A percentile compares a stretch with the other conserved stretches of the same genome.
phyloP scores from a whole-genome alignment of 2,113 vertebrate genomes.

The Proteles cristata region DNA sequence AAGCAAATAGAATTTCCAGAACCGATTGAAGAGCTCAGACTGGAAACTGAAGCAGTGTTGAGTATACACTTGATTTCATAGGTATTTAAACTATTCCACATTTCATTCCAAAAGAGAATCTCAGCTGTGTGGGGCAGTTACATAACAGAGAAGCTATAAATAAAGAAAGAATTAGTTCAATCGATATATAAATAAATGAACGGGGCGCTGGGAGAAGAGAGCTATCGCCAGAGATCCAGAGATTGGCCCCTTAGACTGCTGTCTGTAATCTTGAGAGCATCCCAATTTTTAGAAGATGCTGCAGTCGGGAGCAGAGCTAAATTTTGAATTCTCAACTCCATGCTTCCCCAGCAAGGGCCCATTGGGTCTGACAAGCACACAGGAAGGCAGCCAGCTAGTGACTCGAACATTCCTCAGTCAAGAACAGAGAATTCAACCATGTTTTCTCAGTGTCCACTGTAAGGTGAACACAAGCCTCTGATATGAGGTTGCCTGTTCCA shows the following conservation, averaged over 20 bases:
- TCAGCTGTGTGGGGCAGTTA: constrained; percentile 61
- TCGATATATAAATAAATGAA: constrained; percentile 69
- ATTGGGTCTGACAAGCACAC: not conserved
- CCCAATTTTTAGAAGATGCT: not conserved
- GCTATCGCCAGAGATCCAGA: not conserved
- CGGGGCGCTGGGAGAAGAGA: not conserved
- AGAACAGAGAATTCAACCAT: not conserved
- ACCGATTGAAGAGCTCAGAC: not conserved
- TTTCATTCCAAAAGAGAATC: constrained; percentile 58
- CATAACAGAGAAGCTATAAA: constrained; percentile 66
- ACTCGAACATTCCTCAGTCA: not conserved
- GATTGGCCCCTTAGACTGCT: not conserved
- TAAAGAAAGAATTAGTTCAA: constrained; percentile 63
- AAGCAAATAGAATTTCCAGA: constrained; percentile 23
- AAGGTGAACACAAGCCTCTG: not conserved
- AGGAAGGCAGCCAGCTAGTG: not conserved
- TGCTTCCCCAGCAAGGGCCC: constrained; percentile 5
- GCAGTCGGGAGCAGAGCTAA: not conserved
- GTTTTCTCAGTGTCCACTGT: not conserved
- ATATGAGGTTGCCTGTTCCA: not conserved
- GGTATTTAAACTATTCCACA: constrained; percentile 62
- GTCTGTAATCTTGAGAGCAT: not conserved
- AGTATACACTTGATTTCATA: constrained; percentile 52
- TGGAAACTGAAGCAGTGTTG: not conserved
- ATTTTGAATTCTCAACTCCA: not conserved